Base-by-base conservation (phyloP, 2,888 invertebrate species). In the Ophonus ardosiacus region DNA sequence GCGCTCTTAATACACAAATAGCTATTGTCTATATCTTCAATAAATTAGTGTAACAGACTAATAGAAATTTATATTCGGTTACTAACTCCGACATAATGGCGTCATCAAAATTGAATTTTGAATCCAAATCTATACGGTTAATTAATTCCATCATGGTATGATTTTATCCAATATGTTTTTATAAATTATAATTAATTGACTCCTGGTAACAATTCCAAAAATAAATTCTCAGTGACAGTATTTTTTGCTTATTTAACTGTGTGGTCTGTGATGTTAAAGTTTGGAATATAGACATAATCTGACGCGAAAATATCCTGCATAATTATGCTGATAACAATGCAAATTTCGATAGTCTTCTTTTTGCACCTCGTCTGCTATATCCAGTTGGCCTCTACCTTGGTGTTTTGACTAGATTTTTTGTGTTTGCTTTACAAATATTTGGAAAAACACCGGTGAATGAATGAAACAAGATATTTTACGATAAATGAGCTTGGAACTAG, bases 401-500 rank as follows among this genome's bases (percentile, higher is more conserved):
- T 68, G 68, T 68, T 68, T 68, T 68, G 68, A 68, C 38, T 31
- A 68, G 68, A 68, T 40, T 68, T 68, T 68, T 68, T 68, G 15
- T 15, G n/a, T 68, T 68, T 63, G 24, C 15, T 59, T 71, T 40
- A 74, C 56, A 74, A 51, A 74, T 74, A 74, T 74, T 74, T 43
- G 74, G 56, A 74, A 56, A 51, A 78, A 78, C 31, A 57, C 56
- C 7, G n/a, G 63, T 63, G 61, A 81, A 81, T 81, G 80, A 81
- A 81, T 81, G 81, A 81, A 81, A 81, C 43, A 63, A 65, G 57
- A 57, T 59, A 38, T 59, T 79, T 79, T 79, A 59, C 79, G 79
- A 38, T 31, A 79, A 79, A 79, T 79, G 59, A 59, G 51, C 43
- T 18, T 65, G 63, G 63, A 81, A 81, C 81, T 81, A 81, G 81